Evolutionary conservation across 2,797 vertebrate genomes (phyloP), one percentile per base, ranked within the genome.

Genomic region (Sebastes nivosus): DNA sequence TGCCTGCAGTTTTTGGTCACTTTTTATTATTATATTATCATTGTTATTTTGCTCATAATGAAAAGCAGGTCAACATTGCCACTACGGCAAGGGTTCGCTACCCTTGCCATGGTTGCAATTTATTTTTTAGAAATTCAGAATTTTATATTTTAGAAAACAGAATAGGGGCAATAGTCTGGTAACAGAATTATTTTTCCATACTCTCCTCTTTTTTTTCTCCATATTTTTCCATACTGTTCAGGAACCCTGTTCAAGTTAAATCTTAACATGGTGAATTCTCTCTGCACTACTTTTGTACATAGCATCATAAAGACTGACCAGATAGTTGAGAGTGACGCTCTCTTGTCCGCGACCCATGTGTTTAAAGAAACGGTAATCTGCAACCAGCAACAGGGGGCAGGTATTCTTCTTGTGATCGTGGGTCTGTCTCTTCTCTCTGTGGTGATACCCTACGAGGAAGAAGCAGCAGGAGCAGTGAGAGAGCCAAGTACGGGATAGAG

Each of bases 281-380:
- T 64, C 38, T 54, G 12, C 22, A 59, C 46, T 27, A 16, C 11
- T 63, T 88, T 36, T 66, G 30, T 38, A 69, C 1, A 52, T 2
- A 36, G 38, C 11, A 58, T 73, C 1, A 50, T 27, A 9, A 46
- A 32, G 9, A 67, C 97, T 93, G 78, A 99, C 99, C 93, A 99
- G 92, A 88, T 99, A 99, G 89, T 99, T 99, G 69, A 99, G 97
- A 0, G 99, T 99, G 54, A 98, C 97, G 54, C 98, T 99, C 94
- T 99, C 98, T 76, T 99, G 97, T 81, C 95, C 95, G 4, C 98
- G 96, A 27, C 99, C 99, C 98, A 99, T 99, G 91, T 98, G 93
- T 67, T 86, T 92, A 87, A 96, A 99, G 89, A 99, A 99, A 67
- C 98, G 98, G 91, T 99, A 97, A 87, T 99, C 99, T 25, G 99